These are phyloP conservation scores for Lagodon rhomboides DNA, from an alignment of 2,797 vertebrate species.

Conservation along the genomic window DNA sequence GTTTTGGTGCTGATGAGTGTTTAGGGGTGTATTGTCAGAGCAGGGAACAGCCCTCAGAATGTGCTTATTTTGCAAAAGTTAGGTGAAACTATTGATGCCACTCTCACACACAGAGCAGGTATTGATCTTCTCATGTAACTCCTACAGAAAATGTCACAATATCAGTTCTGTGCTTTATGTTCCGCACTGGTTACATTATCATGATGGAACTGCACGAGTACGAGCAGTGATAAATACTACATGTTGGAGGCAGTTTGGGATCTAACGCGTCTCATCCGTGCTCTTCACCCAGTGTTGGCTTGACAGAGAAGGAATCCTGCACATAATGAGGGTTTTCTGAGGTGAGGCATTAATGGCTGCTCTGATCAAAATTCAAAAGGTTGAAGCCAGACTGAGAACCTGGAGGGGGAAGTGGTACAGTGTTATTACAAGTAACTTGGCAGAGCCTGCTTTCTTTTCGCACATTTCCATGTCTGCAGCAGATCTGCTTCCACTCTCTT, in stretches of 20 bases:
- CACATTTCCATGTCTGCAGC: conserved; percentile 40
- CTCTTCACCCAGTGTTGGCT: not conserved
- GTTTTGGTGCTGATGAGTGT: not conserved
- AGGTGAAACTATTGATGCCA: not conserved
- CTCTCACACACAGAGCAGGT: not conserved
- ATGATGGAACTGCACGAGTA: not conserved
- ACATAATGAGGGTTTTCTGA: conserved; percentile 33
- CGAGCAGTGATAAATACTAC: not conserved
- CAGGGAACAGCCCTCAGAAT: not conserved
- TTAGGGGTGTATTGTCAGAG: not conserved
- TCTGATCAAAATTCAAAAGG: conserved; percentile 42
- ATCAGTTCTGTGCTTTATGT: conserved; percentile 1
- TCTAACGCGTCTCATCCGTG: not conserved
- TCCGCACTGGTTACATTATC: not conserved
- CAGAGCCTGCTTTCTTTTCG: conserved; percentile 24
- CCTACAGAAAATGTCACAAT: not conserved
- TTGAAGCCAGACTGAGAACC: conserved; percentile 18
- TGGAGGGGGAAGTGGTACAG: conserved; percentile 12
- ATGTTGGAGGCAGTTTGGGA: not conserved
- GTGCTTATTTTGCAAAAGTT: not conserved
- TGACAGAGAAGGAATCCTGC: not conserved
- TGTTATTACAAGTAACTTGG: conserved; percentile 42
- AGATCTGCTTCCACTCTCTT: conserved; percentile 32
- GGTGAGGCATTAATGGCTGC: conserved; percentile 17
- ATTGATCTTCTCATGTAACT: not conserved